Conservation (phyloP, 2,888 invertebrate species). For the Plebejus melissa region DNA sequence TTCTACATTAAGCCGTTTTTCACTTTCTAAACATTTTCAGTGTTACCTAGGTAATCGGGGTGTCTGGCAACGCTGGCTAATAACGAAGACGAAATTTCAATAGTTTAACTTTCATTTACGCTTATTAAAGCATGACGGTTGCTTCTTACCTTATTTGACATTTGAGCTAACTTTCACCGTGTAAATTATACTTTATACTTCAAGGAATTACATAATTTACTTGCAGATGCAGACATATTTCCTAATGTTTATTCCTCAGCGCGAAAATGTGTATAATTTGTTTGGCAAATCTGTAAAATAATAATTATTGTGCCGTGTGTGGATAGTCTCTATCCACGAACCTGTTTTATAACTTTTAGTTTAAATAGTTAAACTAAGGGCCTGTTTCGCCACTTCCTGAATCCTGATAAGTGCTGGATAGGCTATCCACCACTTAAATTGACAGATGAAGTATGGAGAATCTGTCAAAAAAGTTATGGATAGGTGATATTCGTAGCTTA, state of each 20-base stretch:
- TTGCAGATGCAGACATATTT: background rate
- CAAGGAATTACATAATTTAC: background rate
- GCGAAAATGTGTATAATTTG: background rate
- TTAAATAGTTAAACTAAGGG: background rate
- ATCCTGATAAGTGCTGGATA: too few species aligned
- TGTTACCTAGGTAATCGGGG: too few species aligned
- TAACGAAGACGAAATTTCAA: background rate
- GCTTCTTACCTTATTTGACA: constrained; percentile 11
- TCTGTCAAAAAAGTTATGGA: too few species aligned
- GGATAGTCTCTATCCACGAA: background rate
- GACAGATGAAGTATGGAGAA: too few species aligned
- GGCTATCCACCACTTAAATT: too few species aligned
- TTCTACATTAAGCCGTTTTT: too few species aligned
- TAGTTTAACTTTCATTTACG: constrained; percentile 1
- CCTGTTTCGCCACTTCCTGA: too few species aligned
- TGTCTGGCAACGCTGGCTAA: too few species aligned
- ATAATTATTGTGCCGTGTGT: background rate
- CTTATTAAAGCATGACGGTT: constrained; percentile 10
- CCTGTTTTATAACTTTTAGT: background rate
- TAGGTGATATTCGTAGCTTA: too few species aligned
- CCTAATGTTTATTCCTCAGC: background rate
- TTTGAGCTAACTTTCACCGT: background rate
- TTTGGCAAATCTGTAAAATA: background rate
- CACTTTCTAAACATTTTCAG: too few species aligned
- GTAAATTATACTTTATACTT: background rate